Evolutionary conservation across 2,797 vertebrate genomes (phyloP).

Genomic region (Typhlichthys eigenmanni): DNA sequence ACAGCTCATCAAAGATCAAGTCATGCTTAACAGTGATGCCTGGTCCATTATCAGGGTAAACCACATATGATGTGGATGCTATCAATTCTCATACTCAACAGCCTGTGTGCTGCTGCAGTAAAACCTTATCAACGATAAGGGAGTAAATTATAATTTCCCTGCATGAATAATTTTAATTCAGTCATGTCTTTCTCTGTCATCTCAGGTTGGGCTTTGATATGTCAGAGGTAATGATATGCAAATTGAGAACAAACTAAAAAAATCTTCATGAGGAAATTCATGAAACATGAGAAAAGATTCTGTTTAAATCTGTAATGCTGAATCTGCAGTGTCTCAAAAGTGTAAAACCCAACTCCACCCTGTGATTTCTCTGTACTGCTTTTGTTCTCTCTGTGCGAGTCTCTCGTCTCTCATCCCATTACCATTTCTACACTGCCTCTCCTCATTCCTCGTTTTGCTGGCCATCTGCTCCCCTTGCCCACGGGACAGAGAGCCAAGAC

Average conservation of each 20-base stretch:
- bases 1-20: neutral
- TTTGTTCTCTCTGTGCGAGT: constrained; percentile 63
- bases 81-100: constrained; percentile 27
- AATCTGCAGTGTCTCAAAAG: constrained; percentile 24
- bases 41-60: constrained; percentile 25
- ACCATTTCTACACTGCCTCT: constrained; percentile 77
- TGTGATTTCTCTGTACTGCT: constrained; percentile 48
- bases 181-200: constrained; percentile 64
- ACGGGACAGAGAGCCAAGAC: constrained; percentile 74
- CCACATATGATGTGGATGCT: constrained; percentile 12
- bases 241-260: constrained; percentile 30
- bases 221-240: constrained; percentile 67
- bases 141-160: constrained; percentile 53
- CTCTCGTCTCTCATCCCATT: constrained; percentile 74
- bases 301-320: too few species aligned
- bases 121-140: constrained; percentile 51
- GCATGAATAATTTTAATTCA: constrained; percentile 70
- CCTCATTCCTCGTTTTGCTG: constrained; percentile 70
- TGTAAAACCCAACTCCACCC: constrained; percentile 53
- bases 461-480: constrained; percentile 83
- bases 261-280: too few species aligned
- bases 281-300: too few species aligned
- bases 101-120: constrained; percentile 21
- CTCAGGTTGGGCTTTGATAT: constrained; percentile 62
- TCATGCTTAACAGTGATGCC: neutral